A percentile compares a stretch with the other conserved stretches of the same genome.
phyloP scores from a whole-genome alignment of 2,113 vertebrate genomes.

The Pogona vitticeps region DNA sequence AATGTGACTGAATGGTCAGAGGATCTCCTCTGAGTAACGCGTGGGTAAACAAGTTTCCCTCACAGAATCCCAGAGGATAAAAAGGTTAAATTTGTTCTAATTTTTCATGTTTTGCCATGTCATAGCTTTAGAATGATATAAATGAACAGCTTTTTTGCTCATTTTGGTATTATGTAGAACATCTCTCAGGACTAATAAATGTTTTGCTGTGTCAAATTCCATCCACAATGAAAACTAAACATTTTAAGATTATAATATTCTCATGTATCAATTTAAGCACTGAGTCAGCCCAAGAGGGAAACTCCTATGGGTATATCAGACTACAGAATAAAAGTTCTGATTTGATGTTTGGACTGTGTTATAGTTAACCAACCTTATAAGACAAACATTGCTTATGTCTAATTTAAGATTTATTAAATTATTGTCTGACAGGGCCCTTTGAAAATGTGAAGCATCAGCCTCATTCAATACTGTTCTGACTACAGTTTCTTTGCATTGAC shows the following conservation, averaged over 20 bases:
- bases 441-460: background rate
- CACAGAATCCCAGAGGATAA: background rate
- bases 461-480: background rate
- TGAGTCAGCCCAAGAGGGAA: background rate
- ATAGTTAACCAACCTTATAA: background rate
- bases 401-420: background rate
- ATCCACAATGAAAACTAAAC: constrained; percentile 5
- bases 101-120: background rate
- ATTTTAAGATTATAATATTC: constrained; percentile 17
- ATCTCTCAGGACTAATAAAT: constrained; percentile 5
- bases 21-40: too few relatives aligned
- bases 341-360: too few relatives aligned
- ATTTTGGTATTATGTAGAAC: background rate
- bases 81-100: background rate
- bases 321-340: too few relatives aligned
- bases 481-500: constrained; percentile 5
- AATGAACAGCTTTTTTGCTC: background rate
- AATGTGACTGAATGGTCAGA: too few relatives aligned
- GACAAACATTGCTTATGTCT: too few relatives aligned
- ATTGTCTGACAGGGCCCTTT: background rate
- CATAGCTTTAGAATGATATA: background rate
- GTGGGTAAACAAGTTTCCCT: too few relatives aligned
- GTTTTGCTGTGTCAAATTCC: background rate
- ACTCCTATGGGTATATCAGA: background rate
- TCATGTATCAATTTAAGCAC: background rate